These are phyloP conservation scores for Euproctis similis DNA, from an alignment of 2,888 invertebrate genomes.

Conservation along the genomic window DNA sequence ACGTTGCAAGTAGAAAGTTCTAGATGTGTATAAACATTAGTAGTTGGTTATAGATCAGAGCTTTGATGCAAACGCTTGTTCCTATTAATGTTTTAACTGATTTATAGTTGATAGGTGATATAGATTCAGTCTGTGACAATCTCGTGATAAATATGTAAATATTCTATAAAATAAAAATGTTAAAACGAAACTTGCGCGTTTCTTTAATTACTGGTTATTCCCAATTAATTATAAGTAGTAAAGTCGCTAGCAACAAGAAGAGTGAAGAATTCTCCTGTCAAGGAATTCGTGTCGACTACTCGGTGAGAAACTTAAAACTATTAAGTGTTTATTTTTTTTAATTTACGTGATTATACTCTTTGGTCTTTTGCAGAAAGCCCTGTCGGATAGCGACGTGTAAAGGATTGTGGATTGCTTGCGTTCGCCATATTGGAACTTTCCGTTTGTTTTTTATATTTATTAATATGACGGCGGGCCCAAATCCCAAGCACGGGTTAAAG, in stretches of 20 bases:
- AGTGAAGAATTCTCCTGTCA: conserved; percentile 6
- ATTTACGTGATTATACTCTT: conserved; percentile 55
- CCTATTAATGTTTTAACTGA: too few species aligned
- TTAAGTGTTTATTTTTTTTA: conserved; percentile 14
- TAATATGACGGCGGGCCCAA: conserved; percentile 22
- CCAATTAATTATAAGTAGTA: conserved; percentile 19
- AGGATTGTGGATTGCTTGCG: conserved; percentile 18
- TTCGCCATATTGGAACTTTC: conserved; percentile 15
- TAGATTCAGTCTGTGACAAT: too few species aligned
- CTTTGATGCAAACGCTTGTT: too few species aligned
- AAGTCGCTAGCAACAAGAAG: conserved; percentile 23
- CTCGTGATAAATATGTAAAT: too few species aligned
- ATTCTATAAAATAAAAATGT: too few species aligned
- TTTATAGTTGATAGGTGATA: too few species aligned
- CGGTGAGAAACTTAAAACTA: conserved; percentile 29
- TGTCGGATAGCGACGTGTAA: conserved; percentile 16
- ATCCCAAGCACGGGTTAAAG: conserved; percentile 44
- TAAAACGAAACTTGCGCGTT: conserved; percentile 16
- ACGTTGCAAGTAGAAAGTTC: too few species aligned
- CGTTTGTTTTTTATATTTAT: conserved; percentile 5
- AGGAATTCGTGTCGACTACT: conserved; percentile 22
- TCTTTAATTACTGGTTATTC: conserved; percentile 24
- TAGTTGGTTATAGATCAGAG: too few species aligned
- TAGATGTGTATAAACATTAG: too few species aligned
- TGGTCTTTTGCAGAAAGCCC: conserved; percentile 61